A percentile compares a stretch with the other conserved stretches of the same genome.
phyloP scores from a whole-genome alignment of 1,140 invertebrate genomes.

The Melipona quadrifasciata region DNA sequence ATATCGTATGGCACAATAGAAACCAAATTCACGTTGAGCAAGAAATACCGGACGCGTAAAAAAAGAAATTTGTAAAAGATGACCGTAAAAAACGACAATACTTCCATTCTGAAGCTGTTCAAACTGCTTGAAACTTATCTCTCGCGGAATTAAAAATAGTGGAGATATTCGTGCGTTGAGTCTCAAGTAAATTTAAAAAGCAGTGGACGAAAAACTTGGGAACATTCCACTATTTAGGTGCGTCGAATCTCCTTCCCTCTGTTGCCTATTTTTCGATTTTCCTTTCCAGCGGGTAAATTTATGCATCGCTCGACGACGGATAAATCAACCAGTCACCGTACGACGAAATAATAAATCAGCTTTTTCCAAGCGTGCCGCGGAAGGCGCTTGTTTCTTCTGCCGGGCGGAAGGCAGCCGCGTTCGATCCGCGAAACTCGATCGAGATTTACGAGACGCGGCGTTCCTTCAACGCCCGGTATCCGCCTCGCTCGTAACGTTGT shows the following conservation, averaged over 20 bases:
- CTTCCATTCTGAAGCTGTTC: too few species aligned
- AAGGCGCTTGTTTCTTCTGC: neutral
- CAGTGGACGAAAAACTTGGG: too few species aligned
- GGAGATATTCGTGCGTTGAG: too few species aligned
- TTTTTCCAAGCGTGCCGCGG: neutral
- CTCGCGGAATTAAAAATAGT: too few species aligned
- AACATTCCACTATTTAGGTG: too few species aligned
- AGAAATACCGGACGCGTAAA: too few species aligned
- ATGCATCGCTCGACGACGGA: conserved; percentile 22
- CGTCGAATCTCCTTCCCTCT: neutral
- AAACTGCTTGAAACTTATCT: too few species aligned
- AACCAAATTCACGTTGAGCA: too few species aligned
- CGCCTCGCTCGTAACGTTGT: neutral
- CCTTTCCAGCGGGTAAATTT: conserved; percentile 22
- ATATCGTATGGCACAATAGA: too few species aligned
- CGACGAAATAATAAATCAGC: conserved; percentile 38
- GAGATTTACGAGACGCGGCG: conserved; percentile 6
- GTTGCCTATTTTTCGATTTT: neutral
- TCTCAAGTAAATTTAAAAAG: too few species aligned
- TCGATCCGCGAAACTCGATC: conserved; percentile 14
- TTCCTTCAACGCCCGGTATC: neutral
- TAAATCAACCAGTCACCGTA: conserved; percentile 27
- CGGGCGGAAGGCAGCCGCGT: neutral
- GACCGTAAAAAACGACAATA: too few species aligned
- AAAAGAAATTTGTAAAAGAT: too few species aligned